phyloP scores from a whole-genome alignment of 2,888 invertebrate genomes.

The Linnaemya tessellans region DNA sequence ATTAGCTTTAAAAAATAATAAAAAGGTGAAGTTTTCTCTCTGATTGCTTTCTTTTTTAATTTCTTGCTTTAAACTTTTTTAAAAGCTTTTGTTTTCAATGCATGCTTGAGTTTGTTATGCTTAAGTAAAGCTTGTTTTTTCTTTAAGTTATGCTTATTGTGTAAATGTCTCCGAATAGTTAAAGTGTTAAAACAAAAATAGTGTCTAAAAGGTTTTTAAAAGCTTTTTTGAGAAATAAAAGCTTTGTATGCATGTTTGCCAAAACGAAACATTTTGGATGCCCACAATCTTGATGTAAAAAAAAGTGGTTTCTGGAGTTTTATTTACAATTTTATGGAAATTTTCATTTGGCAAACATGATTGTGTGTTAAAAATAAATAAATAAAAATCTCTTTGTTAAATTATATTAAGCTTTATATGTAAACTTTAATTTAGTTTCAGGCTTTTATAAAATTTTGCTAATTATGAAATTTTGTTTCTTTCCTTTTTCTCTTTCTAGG shows the following conservation, averaged over 20 bases:
- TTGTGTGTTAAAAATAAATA: conserved; percentile 19
- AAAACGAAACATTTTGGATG: background rate
- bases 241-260: conserved; percentile 29
- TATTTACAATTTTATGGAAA: background rate
- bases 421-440: conserved; percentile 19
- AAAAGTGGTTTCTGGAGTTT: too few species aligned
- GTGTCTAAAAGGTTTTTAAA: conserved; percentile 19
- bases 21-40: conserved; percentile 83
- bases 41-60: conserved; percentile 72
- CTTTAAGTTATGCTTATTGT: conserved; percentile 39
- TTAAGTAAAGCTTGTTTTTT: conserved; percentile 61
- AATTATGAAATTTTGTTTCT: conserved; percentile 58
- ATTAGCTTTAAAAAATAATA: conserved; percentile 62
- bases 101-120: conserved; percentile 44
- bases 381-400: conserved; percentile 42
- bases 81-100: conserved; percentile 66
- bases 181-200: conserved; percentile 21
- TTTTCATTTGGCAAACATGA: background rate
- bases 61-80: conserved; percentile 58
- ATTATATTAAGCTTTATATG: conserved; percentile 66
- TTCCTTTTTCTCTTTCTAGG: conserved; percentile 83
- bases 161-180: conserved; percentile 44
- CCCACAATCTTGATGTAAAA: too few species aligned
- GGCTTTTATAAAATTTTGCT: background rate
- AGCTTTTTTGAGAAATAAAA: background rate